These are phyloP conservation scores for Caretta caretta DNA, from an alignment of 2,113 vertebrate genomes.

Conservation along the genomic window DNA sequence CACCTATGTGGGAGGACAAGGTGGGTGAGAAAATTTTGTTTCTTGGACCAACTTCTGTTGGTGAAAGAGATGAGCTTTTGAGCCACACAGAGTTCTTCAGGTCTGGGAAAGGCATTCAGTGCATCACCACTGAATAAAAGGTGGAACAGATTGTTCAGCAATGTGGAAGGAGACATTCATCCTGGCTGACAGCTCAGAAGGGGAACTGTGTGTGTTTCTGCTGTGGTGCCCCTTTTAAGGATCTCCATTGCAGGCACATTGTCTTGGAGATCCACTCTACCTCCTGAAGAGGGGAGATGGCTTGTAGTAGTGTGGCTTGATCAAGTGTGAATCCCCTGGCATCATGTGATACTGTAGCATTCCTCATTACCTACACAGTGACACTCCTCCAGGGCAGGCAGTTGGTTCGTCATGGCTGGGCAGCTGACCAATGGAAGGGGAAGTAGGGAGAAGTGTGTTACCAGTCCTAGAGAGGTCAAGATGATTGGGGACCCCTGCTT, in stretches of 20 bases:
- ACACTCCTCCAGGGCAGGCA: background rate
- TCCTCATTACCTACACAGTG: background rate
- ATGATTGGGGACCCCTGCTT: background rate
- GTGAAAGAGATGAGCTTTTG: background rate
- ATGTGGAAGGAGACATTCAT: background rate
- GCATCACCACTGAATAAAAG: background rate
- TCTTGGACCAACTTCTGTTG: background rate
- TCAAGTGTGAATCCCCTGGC: accelerated
- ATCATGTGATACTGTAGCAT: background rate
- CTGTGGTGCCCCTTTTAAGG: background rate
- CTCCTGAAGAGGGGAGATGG: background rate
- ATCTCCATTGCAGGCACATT: background rate
- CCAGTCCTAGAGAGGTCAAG: background rate
- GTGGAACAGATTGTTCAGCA: background rate
- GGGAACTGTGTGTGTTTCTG: background rate
- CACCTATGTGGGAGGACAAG: background rate
- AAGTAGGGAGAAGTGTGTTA: background rate
- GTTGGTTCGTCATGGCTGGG: background rate
- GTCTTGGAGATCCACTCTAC: background rate
- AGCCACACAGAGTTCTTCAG: background rate
- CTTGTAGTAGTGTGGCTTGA: background rate
- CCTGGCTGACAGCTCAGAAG: background rate
- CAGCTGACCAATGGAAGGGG: background rate
- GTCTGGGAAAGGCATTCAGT: background rate
- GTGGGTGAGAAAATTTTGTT: background rate